Base-by-base conservation (phyloP, 2,797 vertebrate species). In the Tangara arthus region DNA sequence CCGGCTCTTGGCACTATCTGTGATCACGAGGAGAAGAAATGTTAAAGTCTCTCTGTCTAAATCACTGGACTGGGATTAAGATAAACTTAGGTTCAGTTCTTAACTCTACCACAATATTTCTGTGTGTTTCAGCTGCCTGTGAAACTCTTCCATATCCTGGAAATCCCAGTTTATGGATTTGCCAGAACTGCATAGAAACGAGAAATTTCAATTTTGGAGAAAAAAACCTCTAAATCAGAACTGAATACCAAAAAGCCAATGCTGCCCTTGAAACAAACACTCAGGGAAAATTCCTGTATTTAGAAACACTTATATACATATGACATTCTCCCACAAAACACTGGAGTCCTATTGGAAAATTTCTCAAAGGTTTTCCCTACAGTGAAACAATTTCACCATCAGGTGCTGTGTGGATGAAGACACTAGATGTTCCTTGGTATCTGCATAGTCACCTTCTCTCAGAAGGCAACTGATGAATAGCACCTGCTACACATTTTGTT, bases 81-180 rank as follows among this genome's bases (percentile, higher is more conserved):
- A 87, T 41, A 87, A 71, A 92, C 3, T 68, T 35, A 41, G 16
- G 13, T 46, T 77, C 61, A 20, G 26, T 59, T 92, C 63, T 80
- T 57, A 82, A 50, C 28, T 71, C 26, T 12, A 55, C 8, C 42
- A 26, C 18, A 21, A 6, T 17, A 53, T 44, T 68, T 83, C 15
- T 1, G 1, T 15, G 30, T 0, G 0, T 53, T 63, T 69, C 56
- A 32, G 50, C n/a, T 68, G 69, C 26, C 39, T 61, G 0, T 2
- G 3, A 5, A 21, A 50, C 22, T 32, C 32, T 41, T 49, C 66
- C 19, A 19, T 10, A 50, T 2, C 21, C 35, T 47, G 46, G 44
- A 72, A 86, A 79, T 56, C 46, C 11, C 35, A 27, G 17, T n/a
- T 81, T 77, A 73, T 4, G 72, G 39, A 76, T 60, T 27, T 60